Base-by-base conservation (phyloP, 2,797 vertebrate genomes). In the Parauchenoglanis punctatus region DNA sequence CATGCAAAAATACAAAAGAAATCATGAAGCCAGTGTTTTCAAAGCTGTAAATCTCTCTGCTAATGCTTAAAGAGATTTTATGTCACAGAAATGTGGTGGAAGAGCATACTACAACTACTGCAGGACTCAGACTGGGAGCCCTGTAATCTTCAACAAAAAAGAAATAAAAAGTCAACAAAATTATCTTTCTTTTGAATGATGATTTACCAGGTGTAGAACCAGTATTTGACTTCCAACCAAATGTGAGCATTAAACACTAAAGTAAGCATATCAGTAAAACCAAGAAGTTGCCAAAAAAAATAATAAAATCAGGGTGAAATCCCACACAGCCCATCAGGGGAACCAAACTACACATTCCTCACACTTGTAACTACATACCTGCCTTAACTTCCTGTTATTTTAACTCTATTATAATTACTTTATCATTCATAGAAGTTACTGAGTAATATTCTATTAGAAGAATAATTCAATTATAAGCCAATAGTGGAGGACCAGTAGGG, bases 11-110 rank as follows among this genome's bases (percentile, higher is more conserved):
- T 86, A 88, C 0, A 70, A 63, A 88, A 61, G 87, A 67, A 56
- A 88, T 92, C 94, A 93, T 94, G 94, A 91, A 94, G 93, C 89
- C 90, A 76, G 82, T 81, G 81, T 67, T 54, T 63, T 87, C 56
- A 86, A 76, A 80, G 67, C 28, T 65, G 25, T 49, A 83, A 87
- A 65, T 28, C 80, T 85, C 72, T 87, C 83, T 84, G 65, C 63
- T 46, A 73, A 35, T 81, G 40, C 11, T 59, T 59, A 59, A 59
- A 81, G 44, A 40, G 18, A 23, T 52, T 44, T 72, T 89, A n/a
- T n/a, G 52, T 63, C 46, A n/a, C 8, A 54, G 13, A 68, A 59
- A 58, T 31, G 63, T 3, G 17, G 7, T 58, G 28, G 35, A 12
- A 52, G 15, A 77, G 23, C 44, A 12, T 20, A 44, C 46, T 28